phyloP scores from a whole-genome alignment of 2,113 vertebrate genomes.

The Balaeniceps rex region DNA sequence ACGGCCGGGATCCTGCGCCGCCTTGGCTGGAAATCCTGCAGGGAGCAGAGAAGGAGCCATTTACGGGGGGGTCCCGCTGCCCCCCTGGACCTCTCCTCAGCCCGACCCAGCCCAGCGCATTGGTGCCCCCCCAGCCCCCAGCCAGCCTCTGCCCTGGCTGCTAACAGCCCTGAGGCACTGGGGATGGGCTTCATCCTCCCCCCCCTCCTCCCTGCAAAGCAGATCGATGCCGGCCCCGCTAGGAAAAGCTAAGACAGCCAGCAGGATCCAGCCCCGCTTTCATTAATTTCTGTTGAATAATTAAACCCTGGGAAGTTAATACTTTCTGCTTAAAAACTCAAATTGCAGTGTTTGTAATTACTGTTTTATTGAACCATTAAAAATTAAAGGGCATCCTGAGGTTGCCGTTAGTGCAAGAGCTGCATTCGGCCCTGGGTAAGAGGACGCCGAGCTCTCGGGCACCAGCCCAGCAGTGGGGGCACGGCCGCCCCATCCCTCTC shows the following conservation, averaged over 20 bases:
- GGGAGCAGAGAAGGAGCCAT: background rate
- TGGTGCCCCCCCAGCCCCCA: background rate
- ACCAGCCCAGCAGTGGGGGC: background rate
- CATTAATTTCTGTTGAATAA: slow-evolving; percentile 75
- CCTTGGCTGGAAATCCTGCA: background rate
- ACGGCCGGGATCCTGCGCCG: rapidly evolving
- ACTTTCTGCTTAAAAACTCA: slow-evolving; percentile 52
- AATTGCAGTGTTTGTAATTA: slow-evolving; percentile 52
- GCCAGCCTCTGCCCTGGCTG: background rate
- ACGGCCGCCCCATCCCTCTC: too few relatives aligned
- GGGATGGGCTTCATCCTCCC: background rate
- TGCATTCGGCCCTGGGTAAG: background rate
- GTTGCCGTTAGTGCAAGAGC: background rate
- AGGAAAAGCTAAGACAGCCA: background rate
- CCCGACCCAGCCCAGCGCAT: background rate
- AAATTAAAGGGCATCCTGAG: background rate
- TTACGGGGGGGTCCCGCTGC: rapidly evolving
- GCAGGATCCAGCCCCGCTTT: background rate
- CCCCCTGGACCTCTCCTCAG: background rate
- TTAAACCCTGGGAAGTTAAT: slow-evolving; percentile 71
- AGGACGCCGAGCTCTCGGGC: background rate
- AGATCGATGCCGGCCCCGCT: rapidly evolving
- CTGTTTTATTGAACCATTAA: slow-evolving; percentile 52
- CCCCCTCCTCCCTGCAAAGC: background rate
- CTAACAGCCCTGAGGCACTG: background rate